Base-by-base conservation (phyloP, 2,113 vertebrate species). In the Marcusenius ussheri region DNA sequence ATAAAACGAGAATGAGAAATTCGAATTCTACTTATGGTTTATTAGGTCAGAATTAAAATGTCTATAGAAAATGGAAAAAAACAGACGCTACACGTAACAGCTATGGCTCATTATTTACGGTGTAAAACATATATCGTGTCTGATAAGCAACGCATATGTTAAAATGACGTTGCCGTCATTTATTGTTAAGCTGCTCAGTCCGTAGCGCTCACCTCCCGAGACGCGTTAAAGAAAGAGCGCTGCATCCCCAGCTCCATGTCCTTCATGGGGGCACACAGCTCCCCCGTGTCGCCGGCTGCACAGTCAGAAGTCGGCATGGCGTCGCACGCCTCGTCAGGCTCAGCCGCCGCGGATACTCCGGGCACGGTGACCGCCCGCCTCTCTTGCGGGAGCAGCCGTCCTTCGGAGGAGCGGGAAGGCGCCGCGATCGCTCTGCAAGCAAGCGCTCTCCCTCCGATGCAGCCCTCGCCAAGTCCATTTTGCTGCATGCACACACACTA, bases 401-500 rank as follows among this genome's bases (percentile, higher is more conserved):
- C 85, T 46, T 87, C 53, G 15, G 53, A 62, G 42, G 27, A 35
- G 87, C 35, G 87, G 11, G 56, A 13, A 21, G 56, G 9, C 35
- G 49, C 51, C 35, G 39, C 27, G 24, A 50, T 88, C 19, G 35
- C 31, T 11, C 35, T n/a, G 56, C 19, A 88, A 45, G 56, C 7
- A 21, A 46, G 35, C 10, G 56, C 24, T 62, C 87, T 50, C 15
- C 27, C 87, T 39, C 53, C 53, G 51, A 19, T 58, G 27, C 53
- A 62, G 27, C 51, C 35, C 19, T 45, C 87, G 87, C 56, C 51
- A n/a, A 53, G 35, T 13, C 87, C 87, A 88, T 88, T 88, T 21
- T 46, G 87, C 53, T 88, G 87, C 87, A 88, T 88, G 51, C 87
- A 88, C 87, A 62, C 51, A 45, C 87, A 88, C 56, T 11, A n/a